Percentiles rank a stretch among this genome's conserved stretches.
phyloP scores from a whole-genome alignment of 2,113 vertebrate species.

The Solea senegalensis region DNA sequence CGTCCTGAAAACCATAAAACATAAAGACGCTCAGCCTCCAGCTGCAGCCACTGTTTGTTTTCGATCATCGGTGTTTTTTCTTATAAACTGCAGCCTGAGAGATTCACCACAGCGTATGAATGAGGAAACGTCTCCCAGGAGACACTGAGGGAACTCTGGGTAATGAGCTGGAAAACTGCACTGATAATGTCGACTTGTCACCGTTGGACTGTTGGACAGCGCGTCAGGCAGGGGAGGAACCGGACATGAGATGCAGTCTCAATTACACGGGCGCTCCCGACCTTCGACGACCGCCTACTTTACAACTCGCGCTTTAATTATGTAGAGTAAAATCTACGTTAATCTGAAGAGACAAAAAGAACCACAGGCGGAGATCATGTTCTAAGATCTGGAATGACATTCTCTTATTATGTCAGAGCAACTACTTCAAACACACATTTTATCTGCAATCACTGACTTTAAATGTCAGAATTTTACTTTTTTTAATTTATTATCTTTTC shows the following conservation, averaged over 20 bases:
- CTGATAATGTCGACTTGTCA: constrained; percentile 42
- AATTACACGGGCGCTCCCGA: constrained; percentile 26
- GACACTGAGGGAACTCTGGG: constrained; percentile 35
- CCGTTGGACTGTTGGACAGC: constrained; percentile 13
- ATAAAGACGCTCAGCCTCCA: constrained; percentile 23
- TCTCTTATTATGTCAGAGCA: too few species aligned
- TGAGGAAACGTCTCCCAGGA: constrained; percentile 23
- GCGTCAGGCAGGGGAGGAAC: constrained; percentile 41
- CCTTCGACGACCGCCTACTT: constrained; percentile 22
- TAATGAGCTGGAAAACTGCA: constrained; percentile 62
- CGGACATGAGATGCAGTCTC: constrained; percentile 29
- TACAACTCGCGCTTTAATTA: constrained; percentile 42
- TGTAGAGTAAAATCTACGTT: not conserved
- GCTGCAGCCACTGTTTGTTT: constrained; percentile 40
- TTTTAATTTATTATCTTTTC: too few species aligned
- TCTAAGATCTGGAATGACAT: too few species aligned
- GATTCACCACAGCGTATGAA: constrained; percentile 11
- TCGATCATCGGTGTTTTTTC: constrained; percentile 47
- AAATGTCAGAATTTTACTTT: too few species aligned
- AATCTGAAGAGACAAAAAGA: too few species aligned
- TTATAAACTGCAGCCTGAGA: not conserved
- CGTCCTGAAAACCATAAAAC: constrained; percentile 34
- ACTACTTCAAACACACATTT: too few species aligned
- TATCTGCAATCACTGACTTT: too few species aligned
- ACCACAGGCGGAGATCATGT: too few species aligned